phyloP scores from a whole-genome alignment of 92 coral and sea anemone genomes.

The Hydrozoanthus gracilis region DNA sequence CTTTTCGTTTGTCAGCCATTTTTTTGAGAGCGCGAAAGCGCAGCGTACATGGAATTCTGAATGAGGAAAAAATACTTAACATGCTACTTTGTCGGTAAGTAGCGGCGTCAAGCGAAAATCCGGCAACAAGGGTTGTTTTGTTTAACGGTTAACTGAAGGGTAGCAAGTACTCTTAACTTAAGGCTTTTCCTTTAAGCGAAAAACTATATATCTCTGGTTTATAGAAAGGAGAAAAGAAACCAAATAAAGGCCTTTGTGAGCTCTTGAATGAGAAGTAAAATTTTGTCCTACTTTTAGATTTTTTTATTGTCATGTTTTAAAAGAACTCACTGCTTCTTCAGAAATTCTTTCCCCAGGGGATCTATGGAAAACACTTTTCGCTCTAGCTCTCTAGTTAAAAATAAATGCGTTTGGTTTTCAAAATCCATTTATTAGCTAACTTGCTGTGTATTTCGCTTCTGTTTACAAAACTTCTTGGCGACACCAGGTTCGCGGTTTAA shows the following conservation, averaged over 20 bases:
- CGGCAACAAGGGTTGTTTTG: conserved; percentile 5
- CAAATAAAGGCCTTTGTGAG: neutral
- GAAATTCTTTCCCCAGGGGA: conserved; percentile 18
- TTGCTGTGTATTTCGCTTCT: neutral
- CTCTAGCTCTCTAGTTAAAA: neutral
- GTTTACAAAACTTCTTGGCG: conserved; percentile 13
- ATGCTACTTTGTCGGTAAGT: conserved; percentile 19
- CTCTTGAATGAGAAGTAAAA: neutral
- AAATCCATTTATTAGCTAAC: neutral
- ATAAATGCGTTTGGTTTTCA: neutral
- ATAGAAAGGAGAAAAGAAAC: neutral
- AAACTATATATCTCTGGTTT: neutral
- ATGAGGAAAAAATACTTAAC: conserved; percentile 38
- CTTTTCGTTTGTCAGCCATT: neutral
- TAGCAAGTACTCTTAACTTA: neutral
- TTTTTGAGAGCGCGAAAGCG: neutral
- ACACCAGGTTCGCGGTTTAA: neutral
- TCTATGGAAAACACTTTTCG: neutral
- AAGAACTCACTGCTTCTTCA: neutral
- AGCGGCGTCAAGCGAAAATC: conserved; percentile 21
- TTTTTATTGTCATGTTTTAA: conserved; percentile 6
- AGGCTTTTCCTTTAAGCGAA: neutral
- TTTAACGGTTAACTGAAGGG: neutral
- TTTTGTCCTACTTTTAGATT: neutral
- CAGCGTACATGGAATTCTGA: conserved; percentile 17